Base-by-base conservation (phyloP, 2,888 invertebrate genomes). In the Cylindroiulus punctatus region DNA sequence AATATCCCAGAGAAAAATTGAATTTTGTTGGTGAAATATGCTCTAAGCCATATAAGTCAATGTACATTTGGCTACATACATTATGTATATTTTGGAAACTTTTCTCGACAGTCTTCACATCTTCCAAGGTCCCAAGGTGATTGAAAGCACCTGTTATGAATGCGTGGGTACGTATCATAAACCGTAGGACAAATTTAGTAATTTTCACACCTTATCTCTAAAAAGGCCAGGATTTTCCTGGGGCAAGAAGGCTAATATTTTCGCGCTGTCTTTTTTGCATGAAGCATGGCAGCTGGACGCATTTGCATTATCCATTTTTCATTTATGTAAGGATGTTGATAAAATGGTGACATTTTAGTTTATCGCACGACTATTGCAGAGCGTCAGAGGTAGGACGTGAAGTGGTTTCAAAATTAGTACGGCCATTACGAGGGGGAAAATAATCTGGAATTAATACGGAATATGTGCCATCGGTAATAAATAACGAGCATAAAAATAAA, bases 181-280 rank as follows among this genome's bases (percentile, higher is more conserved):
- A 76, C 30, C 10, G 76, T 76, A 76, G 14, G 12, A 30, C 30
- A 76, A 76, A 76, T 76, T 76, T 30, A 30, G 30, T 76, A 76
- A 76, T 76, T 76, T 76, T 76, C 30, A 76, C 76, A 76, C 76
- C 76, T 76, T 30, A 76, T 76, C 76, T 76, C 76, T 30, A 76
- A 76, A 76, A 76, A 76, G 26, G 76, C 17, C 26, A 76, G 30
- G 30, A 76, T 76, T 76, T 30, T 22, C 65, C 22, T 65, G 22
- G 22, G 65, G 12, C 65, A n/a, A n/a, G 22, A 65, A 65, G 65
- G 65, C 5, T 26, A 65, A 26, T 65, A 65, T 65, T 65, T 65
- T 26, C 22, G 65, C 26, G 26, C 65, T 26, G n/a, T 65, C 40
- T 26, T 52, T 57, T 57, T 76, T 76, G 12, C 30, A 76, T 30